Base-by-base conservation (phyloP, 1,140 invertebrate species). In the Drosophila parvula region DNA sequence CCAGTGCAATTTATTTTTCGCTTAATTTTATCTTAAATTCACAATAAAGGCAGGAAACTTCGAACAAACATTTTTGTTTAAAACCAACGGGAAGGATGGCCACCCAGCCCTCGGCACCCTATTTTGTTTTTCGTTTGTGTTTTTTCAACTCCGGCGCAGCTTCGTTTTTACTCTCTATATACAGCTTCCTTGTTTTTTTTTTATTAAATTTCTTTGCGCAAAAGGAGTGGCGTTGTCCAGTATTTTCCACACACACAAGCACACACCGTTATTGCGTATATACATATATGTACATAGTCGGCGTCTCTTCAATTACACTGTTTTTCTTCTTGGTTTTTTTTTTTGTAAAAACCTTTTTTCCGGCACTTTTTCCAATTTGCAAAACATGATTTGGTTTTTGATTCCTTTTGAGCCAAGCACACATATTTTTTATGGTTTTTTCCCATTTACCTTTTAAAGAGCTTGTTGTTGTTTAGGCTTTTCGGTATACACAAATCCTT, bases 171-270 rank as follows among this genome's bases (percentile, higher is more conserved):
- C 58, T 74, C 74, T 64, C 59, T 79, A 55, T 56, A 58, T 63
- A 65, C 68, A 60, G 69, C 67, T 41, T 40, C 55, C 30, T 16
- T 51, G 50, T 75, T 57, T 75, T 69, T 79, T 79, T 75, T 62
- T 43, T 47, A 58, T 65, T 73, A 55, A 71, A 74, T 74, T 82
- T 78, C 73, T 71, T 86, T 82, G 75, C 79, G 75, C 82, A 88
- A 88, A 86, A 86, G 83, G 83, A 86, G 83, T 86, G 83, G 83
- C 83, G 83, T 51, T 65, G 65, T 78, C 75, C 58, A 76, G 64
- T 50, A 67, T 79, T 69, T 79, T 83, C 28, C 65, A 79, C 58
- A 68, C 78, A 75, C 59, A 85, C 41, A 69, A 53, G 59, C 16
- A 53, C 30, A 53, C 34, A 55, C 51, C 18, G 34, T 55, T 38